These are phyloP conservation scores for Tretioscincus oriximinensis DNA, from an alignment of 2,113 vertebrate genomes.

Conservation along the genomic window DNA sequence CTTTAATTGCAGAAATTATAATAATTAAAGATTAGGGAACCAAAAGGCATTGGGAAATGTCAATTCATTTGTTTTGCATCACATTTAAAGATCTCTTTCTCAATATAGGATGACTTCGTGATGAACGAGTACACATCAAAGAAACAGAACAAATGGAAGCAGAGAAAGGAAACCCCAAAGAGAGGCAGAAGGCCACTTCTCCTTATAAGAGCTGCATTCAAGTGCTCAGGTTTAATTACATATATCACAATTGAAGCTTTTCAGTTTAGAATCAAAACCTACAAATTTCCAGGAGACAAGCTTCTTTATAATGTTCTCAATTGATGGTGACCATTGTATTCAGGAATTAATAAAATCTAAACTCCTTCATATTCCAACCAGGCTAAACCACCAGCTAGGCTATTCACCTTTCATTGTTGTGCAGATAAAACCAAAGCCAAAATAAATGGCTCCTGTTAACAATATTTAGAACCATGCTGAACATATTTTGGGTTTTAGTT, in stretches of 20 bases:
- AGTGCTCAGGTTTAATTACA: slow-evolving; percentile 30
- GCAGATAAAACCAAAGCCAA: neutral
- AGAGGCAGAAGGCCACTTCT: neutral
- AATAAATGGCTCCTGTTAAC: neutral
- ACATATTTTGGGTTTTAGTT: neutral
- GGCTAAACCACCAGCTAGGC: neutral
- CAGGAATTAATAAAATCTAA: neutral
- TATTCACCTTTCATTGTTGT: neutral
- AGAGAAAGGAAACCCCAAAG: neutral
- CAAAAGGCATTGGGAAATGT: slow-evolving; percentile 28
- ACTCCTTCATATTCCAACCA: neutral
- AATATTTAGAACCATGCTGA: neutral
- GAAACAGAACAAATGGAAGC: slow-evolving; percentile 6
- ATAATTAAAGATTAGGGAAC: slow-evolving; percentile 45
- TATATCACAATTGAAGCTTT: slow-evolving; percentile 16
- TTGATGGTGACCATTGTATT: neutral
- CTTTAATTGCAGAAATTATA: slow-evolving; percentile 33
- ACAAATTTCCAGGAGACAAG: neutral
- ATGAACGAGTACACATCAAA: neutral
- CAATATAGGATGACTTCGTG: neutral
- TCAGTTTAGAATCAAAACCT: neutral
- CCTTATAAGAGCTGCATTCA: neutral
- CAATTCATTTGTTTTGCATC: slow-evolving; percentile 39
- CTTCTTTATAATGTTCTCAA: neutral
- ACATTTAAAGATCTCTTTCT: neutral